phyloP scores from a whole-genome alignment of 1,140 invertebrate species.

The Epicauta chinensis region DNA sequence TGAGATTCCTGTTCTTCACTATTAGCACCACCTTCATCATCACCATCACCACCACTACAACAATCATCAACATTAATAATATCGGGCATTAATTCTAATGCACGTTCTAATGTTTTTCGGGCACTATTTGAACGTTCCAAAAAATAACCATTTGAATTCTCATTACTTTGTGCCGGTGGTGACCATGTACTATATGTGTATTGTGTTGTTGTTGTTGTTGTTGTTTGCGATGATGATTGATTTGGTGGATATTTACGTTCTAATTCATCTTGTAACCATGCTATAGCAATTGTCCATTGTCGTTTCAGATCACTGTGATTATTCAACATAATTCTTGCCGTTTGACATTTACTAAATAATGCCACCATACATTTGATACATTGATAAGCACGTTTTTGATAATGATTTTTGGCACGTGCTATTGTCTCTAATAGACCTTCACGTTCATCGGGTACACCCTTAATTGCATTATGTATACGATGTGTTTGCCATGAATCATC shows the following conservation, averaged over 20 bases:
- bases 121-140: slow-evolving; percentile 91
- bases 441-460: slow-evolving; percentile 79
- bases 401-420: slow-evolving; percentile 84
- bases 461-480: slow-evolving; percentile 78
- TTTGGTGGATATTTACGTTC: slow-evolving; percentile 49
- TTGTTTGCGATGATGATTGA: too few relatives aligned
- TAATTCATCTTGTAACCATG: slow-evolving; percentile 93
- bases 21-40: slow-evolving; percentile 42
- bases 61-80: slow-evolving; percentile 50
- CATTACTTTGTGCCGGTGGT: slow-evolving; percentile 86
- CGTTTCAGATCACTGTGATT: slow-evolving; percentile 69
- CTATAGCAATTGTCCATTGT: slow-evolving; percentile 83
- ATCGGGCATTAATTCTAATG: slow-evolving; percentile 74
- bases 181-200: slow-evolving; percentile 93
- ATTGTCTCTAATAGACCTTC: slow-evolving; percentile 93
- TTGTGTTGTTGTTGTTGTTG: slow-evolving; percentile 38
- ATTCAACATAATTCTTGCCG: slow-evolving; percentile 69
- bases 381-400: slow-evolving; percentile 94
- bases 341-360: slow-evolving; percentile 77
- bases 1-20: slow-evolving; percentile 37
- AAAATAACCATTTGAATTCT: slow-evolving; percentile 92
- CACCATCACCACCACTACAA: slow-evolving; percentile 30
- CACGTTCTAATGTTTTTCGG: slow-evolving; percentile 79
- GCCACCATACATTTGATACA: slow-evolving; percentile 94
- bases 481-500: slow-evolving; percentile 96